These are phyloP conservation scores for Metallyticus violacea DNA, from an alignment of 2,888 invertebrate species.

Conservation along the genomic window DNA sequence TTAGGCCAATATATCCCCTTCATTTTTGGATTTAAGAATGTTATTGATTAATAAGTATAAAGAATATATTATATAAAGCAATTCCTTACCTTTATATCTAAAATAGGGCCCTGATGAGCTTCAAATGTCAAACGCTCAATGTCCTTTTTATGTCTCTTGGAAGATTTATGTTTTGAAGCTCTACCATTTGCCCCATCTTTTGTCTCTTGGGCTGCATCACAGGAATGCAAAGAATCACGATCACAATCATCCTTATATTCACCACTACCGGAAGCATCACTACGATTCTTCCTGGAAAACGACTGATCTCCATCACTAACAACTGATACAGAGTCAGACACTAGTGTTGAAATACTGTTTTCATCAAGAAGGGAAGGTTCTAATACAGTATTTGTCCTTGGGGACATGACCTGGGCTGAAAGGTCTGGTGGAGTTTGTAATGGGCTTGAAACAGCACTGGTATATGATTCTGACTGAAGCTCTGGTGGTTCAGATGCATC, in stretches of 20 bases:
- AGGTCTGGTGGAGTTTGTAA: neutral
- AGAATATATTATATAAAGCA: neutral
- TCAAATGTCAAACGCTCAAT: constrained; percentile 23
- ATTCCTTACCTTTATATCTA: constrained; percentile 30
- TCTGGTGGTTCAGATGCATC: neutral
- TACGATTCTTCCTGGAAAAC: neutral
- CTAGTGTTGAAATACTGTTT: constrained; percentile 20
- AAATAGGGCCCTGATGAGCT: constrained; percentile 22
- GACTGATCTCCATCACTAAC: constrained; percentile 20
- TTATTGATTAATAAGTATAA: too few relatives aligned
- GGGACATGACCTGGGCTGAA: neutral
- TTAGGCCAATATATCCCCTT: too few relatives aligned
- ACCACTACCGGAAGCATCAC: neutral
- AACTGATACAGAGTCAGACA: constrained; percentile 14
- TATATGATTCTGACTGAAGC: neutral
- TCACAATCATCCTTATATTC: constrained; percentile 14
- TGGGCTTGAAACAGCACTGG: neutral
- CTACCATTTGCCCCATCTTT: constrained; percentile 1
- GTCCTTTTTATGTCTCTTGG: constrained; percentile 9
- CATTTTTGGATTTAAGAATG: too few relatives aligned
- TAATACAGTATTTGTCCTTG: neutral
- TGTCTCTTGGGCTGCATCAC: neutral
- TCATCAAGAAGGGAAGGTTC: constrained; percentile 2
- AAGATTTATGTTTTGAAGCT: constrained; percentile 10
- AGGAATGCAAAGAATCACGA: constrained; percentile 6